phyloP scores from a whole-genome alignment of 1,140 invertebrate species.

The Sipha flava region DNA sequence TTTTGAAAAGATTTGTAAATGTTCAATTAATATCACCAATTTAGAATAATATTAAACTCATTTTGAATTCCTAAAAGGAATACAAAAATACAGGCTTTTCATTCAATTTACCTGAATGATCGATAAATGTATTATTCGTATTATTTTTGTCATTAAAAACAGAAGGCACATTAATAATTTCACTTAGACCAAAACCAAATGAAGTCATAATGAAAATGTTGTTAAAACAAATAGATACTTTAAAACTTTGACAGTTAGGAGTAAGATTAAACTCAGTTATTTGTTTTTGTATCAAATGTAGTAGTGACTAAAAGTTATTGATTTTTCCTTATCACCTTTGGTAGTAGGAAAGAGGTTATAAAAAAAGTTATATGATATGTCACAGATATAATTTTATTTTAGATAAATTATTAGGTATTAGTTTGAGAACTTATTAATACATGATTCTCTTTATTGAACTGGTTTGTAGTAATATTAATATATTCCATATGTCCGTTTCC shows the following conservation, averaged over 20 bases:
- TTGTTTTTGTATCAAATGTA: too few species aligned
- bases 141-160: background rate
- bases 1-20: background rate
- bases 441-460: too few species aligned
- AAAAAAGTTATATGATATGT: background rate
- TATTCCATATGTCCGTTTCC: too few species aligned
- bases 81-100: too few species aligned
- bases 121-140: background rate
- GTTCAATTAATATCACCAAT: background rate
- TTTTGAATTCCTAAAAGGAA: too few species aligned
- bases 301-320: background rate
- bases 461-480: too few species aligned
- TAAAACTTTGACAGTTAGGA: background rate
- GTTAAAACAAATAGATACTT: too few species aligned
- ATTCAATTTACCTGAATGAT: background rate
- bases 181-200: background rate
- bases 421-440: too few species aligned
- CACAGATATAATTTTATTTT: too few species aligned
- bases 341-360: background rate
- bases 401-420: too few species aligned
- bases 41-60: too few species aligned
- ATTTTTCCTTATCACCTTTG: background rate
- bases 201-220: background rate
- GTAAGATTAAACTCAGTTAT: background rate
- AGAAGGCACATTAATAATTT: background rate